Base-by-base conservation (phyloP, 2,888 invertebrate genomes). In the Tiliacea aurago region DNA sequence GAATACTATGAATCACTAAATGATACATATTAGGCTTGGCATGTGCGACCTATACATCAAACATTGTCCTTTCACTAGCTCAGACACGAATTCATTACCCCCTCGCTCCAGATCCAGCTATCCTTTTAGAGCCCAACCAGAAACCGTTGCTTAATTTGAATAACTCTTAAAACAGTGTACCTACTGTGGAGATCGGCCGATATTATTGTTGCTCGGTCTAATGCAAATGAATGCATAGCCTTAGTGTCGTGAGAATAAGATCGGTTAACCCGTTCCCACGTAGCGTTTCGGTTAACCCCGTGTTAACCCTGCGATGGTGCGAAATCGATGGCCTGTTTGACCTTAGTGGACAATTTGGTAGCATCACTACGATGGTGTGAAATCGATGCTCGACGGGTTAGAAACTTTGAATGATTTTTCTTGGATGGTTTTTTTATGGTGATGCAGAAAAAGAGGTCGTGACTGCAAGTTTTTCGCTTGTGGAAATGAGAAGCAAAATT, bases 221-320 rank as follows among this genome's bases (percentile, higher is more conserved):
- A 92, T 93, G 93, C 91, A 93, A 93, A 93, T 92, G 91, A 91
- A 89, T 91, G 86, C 85, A 83, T 73, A 81, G 61, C 71, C 58
- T 80, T 73, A 67, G 70, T 85, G 90, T 90, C 93, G 93, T 94
- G 94, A 91, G 94, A 94, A 94, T 91, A 86, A 87, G 87, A 89
- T 90, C 89, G 87, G 80, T 72, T 70, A 47, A 66, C 59, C 76
- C 74, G 88, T 93, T 94, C 94, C 90, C 94, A 94, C 93, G 93
- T 87, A 88, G 86, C 88, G 90, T 87, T 90, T 89, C 88, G 91
- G 91, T 90, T 93, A 93, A 93, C 94, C 92, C 89, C 80, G 86
- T 76, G 91, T 91, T 93, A 91, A 92, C 93, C 92, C 89, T 81
- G 82, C 76, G 88, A 90, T 90, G 91, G 93, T 89, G 94, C 89